Base-by-base conservation (phyloP, 2,888 invertebrate species). In the Nineta flava region DNA sequence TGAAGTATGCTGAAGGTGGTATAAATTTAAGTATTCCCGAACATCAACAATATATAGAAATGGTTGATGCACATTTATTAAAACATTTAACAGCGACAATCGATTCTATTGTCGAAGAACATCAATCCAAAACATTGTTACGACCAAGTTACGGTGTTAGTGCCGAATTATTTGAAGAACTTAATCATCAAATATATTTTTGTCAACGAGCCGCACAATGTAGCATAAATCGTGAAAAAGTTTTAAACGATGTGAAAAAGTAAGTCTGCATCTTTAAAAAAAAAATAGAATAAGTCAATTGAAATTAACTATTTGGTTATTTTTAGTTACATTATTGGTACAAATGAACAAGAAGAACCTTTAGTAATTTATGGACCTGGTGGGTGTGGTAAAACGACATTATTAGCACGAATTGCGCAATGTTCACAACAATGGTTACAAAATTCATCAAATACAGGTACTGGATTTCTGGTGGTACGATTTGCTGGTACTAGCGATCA, bases 341-440 rank as follows among this genome's bases (percentile, higher is more conserved):
- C 76, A 53, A 34, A 35, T 49, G 40, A 45, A 44, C 19, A 21
- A 9, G 40, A 45, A 6, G 31, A 15, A 16, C 87, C 87, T 0
- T 65, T 90, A 51, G 76, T 87, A 12, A 67, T 91, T 51, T 79
- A 83, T 53, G 90, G 88, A 0, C 76, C 81, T 21, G 75, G 79
- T n/a, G 90, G 90, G 10, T 83, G 84, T 63, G 90, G 90, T 1
- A 90, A 90, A 67, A 87, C 86, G 3, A 83, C 85, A 1, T 68
- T 88, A 6, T 72, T 87, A 35, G 84, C 90, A 1, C 75, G 83
- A 54, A 78, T 83, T 9, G 79, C 79, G 46, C 75, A 79, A 46
- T 73, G 77, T 46, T 76, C 80, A 50, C 76, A 77, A 46, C 65
- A 73, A 38, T 79, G 77, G 73, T 69, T 76, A 52, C 77, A 79